Evolutionary conservation across 2,113 vertebrate genomes (phyloP), one percentile per base, ranked within the genome.

Genomic region (Stigmatopora nigra): DNA sequence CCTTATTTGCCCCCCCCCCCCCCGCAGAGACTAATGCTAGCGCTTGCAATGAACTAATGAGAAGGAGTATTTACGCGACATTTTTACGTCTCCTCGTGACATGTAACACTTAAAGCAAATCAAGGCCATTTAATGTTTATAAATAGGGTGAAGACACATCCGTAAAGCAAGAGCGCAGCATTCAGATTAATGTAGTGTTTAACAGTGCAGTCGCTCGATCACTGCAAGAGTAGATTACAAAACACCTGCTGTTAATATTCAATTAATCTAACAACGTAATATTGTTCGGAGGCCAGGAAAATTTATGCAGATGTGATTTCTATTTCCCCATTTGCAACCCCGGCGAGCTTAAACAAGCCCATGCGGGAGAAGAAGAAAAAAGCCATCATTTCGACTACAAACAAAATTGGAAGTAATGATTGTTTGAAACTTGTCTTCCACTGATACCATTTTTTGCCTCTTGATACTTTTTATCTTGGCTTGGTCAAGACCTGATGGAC

Each of bases 41-140:
- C 20, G 44, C 69, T 70, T 68, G 68, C 62, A 61, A 31, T 58
- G 16, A 76, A 51, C 65, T 81, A 78, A 75, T 58, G 67, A 78
- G 69, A 0, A 66, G 55, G 64, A 62, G 25, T 53, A 61, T 72
- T 71, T 72, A 65, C 5, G 53, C n/a, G 20, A 25, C 57, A 46
- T 69, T 64, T 73, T 70, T 64, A 64, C 71, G 14, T 13, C 65
- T 65, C 41, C 2, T 8, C 36, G 22, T 55, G 70, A 63, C 44
- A 57, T 61, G 57, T 53, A 70, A 61, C 69, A 36, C 60, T 64
- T 64, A 59, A 45, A 60, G n/a, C 16, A 51, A 66, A 73, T 59
- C n/a, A 63, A 52, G 48, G 0, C 5, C 3, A 69, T 45, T 62
- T 65, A 59, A 8, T 70, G 53, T 44, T 45, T 35, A 71, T 71